These are phyloP conservation scores for Lordiphosa clarofinis DNA, from an alignment of 1,140 invertebrate genomes.

Conservation along the genomic window DNA sequence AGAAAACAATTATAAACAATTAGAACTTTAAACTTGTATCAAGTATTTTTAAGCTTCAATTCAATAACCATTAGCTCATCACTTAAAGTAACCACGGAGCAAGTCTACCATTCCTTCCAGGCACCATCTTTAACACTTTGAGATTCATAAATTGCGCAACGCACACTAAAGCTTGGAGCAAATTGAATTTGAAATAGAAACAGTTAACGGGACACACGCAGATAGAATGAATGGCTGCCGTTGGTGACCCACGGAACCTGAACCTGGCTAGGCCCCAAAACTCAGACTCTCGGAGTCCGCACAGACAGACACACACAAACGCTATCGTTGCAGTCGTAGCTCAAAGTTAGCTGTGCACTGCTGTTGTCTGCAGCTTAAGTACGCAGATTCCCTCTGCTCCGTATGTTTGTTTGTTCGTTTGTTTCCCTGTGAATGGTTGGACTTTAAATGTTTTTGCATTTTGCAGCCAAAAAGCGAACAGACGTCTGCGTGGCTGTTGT, in stretches of 20 bases:
- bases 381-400: slow-evolving; percentile 1
- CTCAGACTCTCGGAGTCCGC: not conserved
- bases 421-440: no score
- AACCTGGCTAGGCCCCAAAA: no score
- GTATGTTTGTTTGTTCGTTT: slow-evolving; percentile 20
- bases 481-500: slow-evolving; percentile 20
- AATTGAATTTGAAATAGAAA: slow-evolving; percentile 16
- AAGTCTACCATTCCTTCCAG: not conserved
- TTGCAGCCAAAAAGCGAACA: slow-evolving; percentile 15
- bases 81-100: not conserved
- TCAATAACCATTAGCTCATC: no score
- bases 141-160: not conserved
- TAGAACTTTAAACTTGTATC: no score
- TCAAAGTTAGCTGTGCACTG: slow-evolving; percentile 12
- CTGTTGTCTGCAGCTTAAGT: slow-evolving; percentile 18
- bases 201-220: slow-evolving; percentile 5
- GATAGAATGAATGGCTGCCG: slow-evolving; percentile 6
- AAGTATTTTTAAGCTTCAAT: no score
- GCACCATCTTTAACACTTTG: not conserved
- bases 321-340: slow-evolving; percentile 18
- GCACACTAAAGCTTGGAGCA: slow-evolving; percentile 4
- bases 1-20: no score
- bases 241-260: not conserved
- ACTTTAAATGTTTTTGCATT: slow-evolving; percentile 27
- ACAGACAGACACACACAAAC: not conserved